Conservation (phyloP, 2,797 vertebrate species). For the Hippoglossus hippoglossus region DNA sequence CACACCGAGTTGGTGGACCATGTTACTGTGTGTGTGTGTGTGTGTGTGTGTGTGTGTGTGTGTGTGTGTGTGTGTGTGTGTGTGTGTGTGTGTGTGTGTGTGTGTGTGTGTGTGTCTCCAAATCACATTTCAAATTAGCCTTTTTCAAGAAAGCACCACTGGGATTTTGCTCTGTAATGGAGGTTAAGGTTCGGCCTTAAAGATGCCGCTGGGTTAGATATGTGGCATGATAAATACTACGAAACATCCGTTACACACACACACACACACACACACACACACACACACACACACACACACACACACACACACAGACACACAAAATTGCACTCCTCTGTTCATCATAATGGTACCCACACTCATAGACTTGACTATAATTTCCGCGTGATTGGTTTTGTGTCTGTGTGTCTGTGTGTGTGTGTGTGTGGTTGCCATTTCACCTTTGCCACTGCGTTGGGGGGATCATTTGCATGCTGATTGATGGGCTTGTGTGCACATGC, state of each 20-base stretch:
- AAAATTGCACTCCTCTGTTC: conserved; percentile 12
- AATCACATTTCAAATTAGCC: conserved; percentile 45
- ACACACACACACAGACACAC: conserved; percentile 19
- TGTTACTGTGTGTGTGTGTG: conserved; percentile 26
- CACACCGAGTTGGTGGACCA: conserved; percentile 37
- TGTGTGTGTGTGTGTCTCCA: conserved; percentile 9
- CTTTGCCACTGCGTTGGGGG: conserved; percentile 25
- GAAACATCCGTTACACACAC: conserved; percentile 11
- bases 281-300: conserved; percentile 21
- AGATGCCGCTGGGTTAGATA: conserved; percentile 18
- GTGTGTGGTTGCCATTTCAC: conserved; percentile 11
- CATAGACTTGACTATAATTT: conserved; percentile 32
- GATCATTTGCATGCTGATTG: conserved; percentile 58
- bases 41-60: conserved; percentile 14
- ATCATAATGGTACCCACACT: conserved; percentile 12
- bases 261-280: conserved; percentile 19
- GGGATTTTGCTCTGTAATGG: conserved; percentile 49
- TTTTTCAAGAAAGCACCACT: neutral
- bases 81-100: conserved; percentile 9
- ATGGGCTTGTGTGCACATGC: conserved; percentile 53
- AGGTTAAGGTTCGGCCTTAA: conserved; percentile 41
- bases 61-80: neutral
- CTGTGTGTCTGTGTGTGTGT: neutral
- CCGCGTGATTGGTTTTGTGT: neutral
- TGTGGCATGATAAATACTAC: conserved; percentile 22